Conservation (phyloP, 2,797 vertebrate species). For the Eurystomus glaucurus region DNA sequence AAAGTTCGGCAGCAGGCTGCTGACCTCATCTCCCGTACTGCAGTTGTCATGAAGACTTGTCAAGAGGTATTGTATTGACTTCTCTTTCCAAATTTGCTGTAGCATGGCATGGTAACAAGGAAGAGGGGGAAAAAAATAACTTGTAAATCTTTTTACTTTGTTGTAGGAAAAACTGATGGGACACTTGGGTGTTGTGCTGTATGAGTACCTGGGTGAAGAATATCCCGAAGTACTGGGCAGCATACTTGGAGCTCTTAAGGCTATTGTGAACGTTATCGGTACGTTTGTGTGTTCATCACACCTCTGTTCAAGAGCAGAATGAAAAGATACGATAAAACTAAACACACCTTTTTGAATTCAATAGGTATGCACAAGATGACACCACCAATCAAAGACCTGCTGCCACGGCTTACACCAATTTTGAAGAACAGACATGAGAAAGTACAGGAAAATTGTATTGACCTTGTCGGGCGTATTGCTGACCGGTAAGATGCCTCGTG, state of each 20-base stretch:
- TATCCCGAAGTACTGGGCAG: conserved; percentile 98
- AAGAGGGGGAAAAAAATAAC: background rate
- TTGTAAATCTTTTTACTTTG: conserved; percentile 1
- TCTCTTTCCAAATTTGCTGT: background rate
- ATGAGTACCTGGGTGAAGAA: conserved; percentile 99
- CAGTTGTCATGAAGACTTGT: conserved; percentile 99
- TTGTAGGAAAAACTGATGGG: conserved; percentile 99
- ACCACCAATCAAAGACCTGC: conserved; percentile 97
- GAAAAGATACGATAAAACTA: background rate
- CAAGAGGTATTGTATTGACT: conserved; percentile 91
- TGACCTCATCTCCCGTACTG: conserved; percentile 97
- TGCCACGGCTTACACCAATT: conserved; percentile 97
- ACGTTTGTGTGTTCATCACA: conserved; percentile 47
- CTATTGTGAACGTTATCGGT: conserved; percentile 99
- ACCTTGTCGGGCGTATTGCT: conserved; percentile 97
- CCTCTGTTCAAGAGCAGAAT: background rate
- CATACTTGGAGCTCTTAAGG: conserved; percentile 97
- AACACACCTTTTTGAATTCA: background rate
- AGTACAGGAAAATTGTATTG: conserved; percentile 99
- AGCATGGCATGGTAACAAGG: background rate
- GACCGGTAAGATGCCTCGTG: conserved; percentile 87
- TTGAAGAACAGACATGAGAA: conserved; percentile 99
- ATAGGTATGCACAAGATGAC: conserved; percentile 99
- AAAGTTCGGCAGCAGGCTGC: conserved; percentile 99
- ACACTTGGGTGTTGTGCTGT: conserved; percentile 97